These are phyloP conservation scores for Hippocampus zosterae DNA, from an alignment of 2,113 vertebrate species.

Conservation along the genomic window DNA sequence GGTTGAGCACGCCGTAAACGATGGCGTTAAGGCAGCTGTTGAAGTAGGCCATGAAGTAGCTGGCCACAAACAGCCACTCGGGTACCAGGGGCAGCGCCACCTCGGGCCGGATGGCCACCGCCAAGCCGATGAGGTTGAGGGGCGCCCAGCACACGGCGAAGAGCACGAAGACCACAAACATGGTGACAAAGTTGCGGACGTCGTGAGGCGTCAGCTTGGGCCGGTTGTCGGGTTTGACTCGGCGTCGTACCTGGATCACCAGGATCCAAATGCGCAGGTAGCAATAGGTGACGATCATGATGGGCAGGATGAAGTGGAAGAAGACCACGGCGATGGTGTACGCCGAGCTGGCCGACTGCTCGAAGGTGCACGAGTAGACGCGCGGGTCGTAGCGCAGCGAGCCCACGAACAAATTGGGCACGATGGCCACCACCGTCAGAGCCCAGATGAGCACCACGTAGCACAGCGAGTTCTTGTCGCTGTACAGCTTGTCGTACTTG, in stretches of 20 bases:
- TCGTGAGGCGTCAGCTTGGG: slow-evolving; percentile 86
- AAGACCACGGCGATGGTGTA: slow-evolving; percentile 93
- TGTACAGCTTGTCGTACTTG: slow-evolving; percentile 88
- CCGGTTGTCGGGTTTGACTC: slow-evolving; percentile 85
- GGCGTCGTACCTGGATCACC: slow-evolving; percentile 86
- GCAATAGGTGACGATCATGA: slow-evolving; percentile 89
- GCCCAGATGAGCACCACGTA: slow-evolving; percentile 88
- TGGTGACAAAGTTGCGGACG: slow-evolving; percentile 91
- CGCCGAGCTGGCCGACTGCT: slow-evolving; percentile 86
- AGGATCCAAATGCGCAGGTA: slow-evolving; percentile 95
- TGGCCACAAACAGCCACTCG: slow-evolving; percentile 93
- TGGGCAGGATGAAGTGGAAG: slow-evolving; percentile 93
- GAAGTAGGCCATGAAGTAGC: slow-evolving; percentile 98
- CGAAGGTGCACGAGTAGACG: slow-evolving; percentile 91
- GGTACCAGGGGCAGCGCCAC: slow-evolving; percentile 82
- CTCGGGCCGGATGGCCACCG: slow-evolving; percentile 82
- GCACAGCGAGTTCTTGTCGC: slow-evolving; percentile 85
- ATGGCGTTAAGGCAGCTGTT: slow-evolving; percentile 99
- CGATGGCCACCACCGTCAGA: slow-evolving; percentile 83
- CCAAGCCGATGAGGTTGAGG: slow-evolving; percentile 90
- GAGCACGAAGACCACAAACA: slow-evolving; percentile 96
- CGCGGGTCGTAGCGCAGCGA: slow-evolving; percentile 89
- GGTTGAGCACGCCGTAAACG: slow-evolving; percentile 92
- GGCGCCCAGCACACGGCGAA: slow-evolving; percentile 97
- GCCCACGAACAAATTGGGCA: slow-evolving; percentile 87